Conservation (phyloP, 2,113 vertebrate species). For the Camarhynchus parvulus region DNA sequence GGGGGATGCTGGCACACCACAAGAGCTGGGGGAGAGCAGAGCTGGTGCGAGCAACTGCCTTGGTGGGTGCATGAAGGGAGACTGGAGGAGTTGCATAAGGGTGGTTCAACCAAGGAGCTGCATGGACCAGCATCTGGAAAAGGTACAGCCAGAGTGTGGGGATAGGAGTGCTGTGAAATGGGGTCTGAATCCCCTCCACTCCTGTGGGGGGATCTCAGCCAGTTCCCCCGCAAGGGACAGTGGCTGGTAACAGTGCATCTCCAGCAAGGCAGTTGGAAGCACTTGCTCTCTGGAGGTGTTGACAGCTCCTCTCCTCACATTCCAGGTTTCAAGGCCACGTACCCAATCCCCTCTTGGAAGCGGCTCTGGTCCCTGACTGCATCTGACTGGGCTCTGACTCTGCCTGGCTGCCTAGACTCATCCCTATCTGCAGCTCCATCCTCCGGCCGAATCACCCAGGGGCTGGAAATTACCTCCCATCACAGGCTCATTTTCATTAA, state of each 20-base stretch:
- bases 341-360: neutral
- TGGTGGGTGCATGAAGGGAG: neutral
- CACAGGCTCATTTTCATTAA: neutral
- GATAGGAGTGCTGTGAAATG: neutral
- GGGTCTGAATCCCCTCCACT: rapidly evolving
- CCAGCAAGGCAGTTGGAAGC: neutral
- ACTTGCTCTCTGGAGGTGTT: neutral
- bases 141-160: rapidly evolving
- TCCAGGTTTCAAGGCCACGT: neutral
- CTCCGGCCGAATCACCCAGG: neutral
- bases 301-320: neutral
- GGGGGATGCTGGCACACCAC: neutral
- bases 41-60: rapidly evolving
- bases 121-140: neutral
- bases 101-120: neutral
- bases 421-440: neutral
- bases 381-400: neutral
- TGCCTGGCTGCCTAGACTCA: neutral
- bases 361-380: neutral
- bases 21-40: neutral
- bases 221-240: rapidly evolving
- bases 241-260: neutral
- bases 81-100: neutral
- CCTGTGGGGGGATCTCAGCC: neutral
- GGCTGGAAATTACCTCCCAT: neutral